Percentiles rank a stretch among this genome's conserved stretches.
Conservation (phyloP, 1,140 invertebrate genomes). For the Oreohelix idahoensis region DNA sequence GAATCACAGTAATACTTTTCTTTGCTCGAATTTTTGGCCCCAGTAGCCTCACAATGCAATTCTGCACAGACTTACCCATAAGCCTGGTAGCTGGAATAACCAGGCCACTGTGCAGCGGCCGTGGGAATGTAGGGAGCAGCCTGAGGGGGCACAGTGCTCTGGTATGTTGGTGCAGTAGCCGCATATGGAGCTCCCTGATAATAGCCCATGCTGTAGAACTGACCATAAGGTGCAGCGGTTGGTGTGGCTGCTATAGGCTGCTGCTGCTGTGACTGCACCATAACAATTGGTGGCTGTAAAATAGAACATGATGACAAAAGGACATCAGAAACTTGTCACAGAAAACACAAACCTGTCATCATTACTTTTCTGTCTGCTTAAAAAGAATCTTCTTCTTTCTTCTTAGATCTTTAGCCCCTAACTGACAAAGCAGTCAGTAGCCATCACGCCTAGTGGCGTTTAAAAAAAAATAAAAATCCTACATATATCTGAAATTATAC, state of each 20-base stretch:
- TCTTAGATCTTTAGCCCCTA: no score
- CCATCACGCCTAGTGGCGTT: no score
- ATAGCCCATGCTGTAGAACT: constrained; percentile 60
- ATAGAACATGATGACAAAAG: not conserved
- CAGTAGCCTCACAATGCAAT: no score
- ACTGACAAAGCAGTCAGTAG: no score
- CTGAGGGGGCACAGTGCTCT: constrained; percentile 48
- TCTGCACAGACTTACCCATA: constrained; percentile 51
- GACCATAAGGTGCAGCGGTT: constrained; percentile 46
- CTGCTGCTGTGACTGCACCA: constrained; percentile 46
- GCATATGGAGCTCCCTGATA: constrained; percentile 47
- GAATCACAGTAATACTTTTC: no score
- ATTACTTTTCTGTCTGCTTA: no score
- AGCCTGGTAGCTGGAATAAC: constrained; percentile 54
- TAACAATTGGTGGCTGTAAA: constrained; percentile 39
- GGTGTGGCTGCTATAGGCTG: constrained; percentile 46
- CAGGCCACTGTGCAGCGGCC: constrained; percentile 53
- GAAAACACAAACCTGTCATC: no score
- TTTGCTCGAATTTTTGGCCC: no score
- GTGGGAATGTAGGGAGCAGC: constrained; percentile 52
- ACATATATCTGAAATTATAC: no score
- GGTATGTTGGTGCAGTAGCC: constrained; percentile 46
- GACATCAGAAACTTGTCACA: not conserved
- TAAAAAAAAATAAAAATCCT: no score
- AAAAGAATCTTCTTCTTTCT: no score